Base-by-base conservation (phyloP, 2,797 vertebrate species). In the Coregonus ussuriensis region DNA sequence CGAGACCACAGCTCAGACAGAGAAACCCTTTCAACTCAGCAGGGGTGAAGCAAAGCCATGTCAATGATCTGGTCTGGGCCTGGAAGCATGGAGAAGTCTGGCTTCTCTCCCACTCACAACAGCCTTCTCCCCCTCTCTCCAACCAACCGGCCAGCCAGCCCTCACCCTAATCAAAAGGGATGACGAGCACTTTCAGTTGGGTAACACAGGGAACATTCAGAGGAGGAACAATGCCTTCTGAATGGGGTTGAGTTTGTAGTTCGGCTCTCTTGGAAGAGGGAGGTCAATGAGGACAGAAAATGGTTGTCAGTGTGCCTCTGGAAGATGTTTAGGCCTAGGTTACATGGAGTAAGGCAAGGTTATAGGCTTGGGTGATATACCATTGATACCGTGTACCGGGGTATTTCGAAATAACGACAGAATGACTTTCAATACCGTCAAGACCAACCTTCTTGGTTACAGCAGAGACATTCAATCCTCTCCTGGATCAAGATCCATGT, bases 51-150 rank as follows among this genome's bases (percentile, higher is more conserved):
- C 65, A 69, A 82, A 81, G 76, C 65, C 76, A 52, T 33, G 75
- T 76, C 71, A 56, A 52, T 83, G 81, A 84, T 76, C 81, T n/a
- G 18, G 74, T 84, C 67, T 7, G 79, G 72, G 51, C 79, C 84
- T 84, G 37, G 79, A 67, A 83, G 74, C 56, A 76, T 31, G 62
- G 71, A 33, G 29, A n/a, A 73, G 71, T 29, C 74, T 75, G 74
- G 62, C 59, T 75, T 53, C 53, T 79, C 75, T 69, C 70, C 16
- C n/a, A 72, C 56, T 16, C 66, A 9, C 37, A 52, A 54, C 65
- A 56, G 29, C 53, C 31, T 15, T 33, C 25, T 25, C 67, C 11
- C 53, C 25, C 13, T 6, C 13, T 54, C 14, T 37, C 4, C 29
- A 16, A 31, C 11, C 66, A 53, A 75, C 62, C 51, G 76, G n/a